Evolutionary conservation across 2,113 vertebrate genomes (phyloP), one percentile per base, ranked within the genome.

Genomic region (Cairina moschata): DNA sequence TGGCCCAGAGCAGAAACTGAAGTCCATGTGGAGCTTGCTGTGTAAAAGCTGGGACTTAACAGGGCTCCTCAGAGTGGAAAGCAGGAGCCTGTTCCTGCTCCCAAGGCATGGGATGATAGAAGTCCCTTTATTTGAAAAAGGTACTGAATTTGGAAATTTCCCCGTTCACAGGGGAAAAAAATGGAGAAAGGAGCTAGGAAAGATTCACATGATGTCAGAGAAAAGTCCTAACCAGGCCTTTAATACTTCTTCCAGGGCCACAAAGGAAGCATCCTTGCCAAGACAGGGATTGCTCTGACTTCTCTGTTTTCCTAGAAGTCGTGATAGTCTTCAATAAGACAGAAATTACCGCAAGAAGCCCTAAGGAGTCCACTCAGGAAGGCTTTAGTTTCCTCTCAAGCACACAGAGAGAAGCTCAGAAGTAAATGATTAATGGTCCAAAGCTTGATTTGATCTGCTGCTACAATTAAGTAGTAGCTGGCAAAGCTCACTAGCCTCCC

Each of bases 341-440:
- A 75, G 54, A 77, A 86, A 94, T 86, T 94, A 83, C 36, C 82
- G 62, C 55, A 65, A 86, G 88, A 77, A 86, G 42, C 59, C 59
- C 56, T 58, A 81, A 40, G 60, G 79, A 84, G 60, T 73, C 54
- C 59, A 52, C 32, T 71, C 59, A 88, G 86, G 62, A 90, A 90
- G 54, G 50, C 54, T 91, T 90, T 50, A 59, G 55, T 79, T 94
- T 92, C 88, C 81, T 95, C 62, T 94, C 62, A 79, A 86, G 52
- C 25, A 93, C 29, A 67, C 20, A 54, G 31, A 77, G n/a, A 14
- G 55, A 96, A 96, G 81, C 67, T 90, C 83, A 63, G 81, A 94
- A 95, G 77, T 55, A 84, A 92, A 95, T 89, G 82, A 96, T 75
- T 85, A 95, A 97, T 87, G 86, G 21, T n/a, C 56, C 72, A 83